Conservation (phyloP, 2,888 invertebrate genomes). For the Drosophila paramelanica region DNA sequence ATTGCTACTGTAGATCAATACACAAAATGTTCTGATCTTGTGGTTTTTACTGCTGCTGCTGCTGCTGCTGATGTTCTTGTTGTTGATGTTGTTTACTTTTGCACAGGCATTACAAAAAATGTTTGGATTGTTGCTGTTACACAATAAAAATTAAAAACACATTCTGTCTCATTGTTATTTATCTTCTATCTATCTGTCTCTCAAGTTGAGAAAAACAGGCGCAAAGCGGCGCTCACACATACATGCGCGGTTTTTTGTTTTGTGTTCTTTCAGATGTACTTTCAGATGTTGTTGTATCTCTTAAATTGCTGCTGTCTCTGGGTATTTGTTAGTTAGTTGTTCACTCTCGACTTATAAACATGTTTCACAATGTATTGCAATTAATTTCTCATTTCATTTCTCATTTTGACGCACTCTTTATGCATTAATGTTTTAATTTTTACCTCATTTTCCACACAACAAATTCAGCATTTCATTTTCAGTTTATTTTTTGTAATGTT, state of each 20-base stretch:
- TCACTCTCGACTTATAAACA: conserved; percentile 79
- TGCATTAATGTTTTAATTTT: conserved; percentile 67
- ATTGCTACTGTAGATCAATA: conserved; percentile 62
- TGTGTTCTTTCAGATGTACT: conserved; percentile 28
- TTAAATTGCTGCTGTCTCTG: conserved; percentile 39
- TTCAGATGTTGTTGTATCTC: conserved; percentile 35
- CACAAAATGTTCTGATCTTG: conserved; percentile 50
- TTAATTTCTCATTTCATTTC: conserved; percentile 78
- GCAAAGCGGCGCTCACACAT: conserved; percentile 79
- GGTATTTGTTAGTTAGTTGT: conserved; percentile 43
- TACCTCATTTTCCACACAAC: conserved; percentile 86
- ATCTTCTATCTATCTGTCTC: conserved; percentile 25
- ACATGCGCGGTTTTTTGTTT: conserved; percentile 62
- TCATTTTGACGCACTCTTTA: conserved; percentile 64
- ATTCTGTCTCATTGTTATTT: conserved; percentile 45
- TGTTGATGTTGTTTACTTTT: conserved; percentile 37
- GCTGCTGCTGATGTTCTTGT: conserved; percentile 23
- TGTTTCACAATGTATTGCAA: conserved; percentile 85
- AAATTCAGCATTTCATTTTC: conserved; percentile 77
- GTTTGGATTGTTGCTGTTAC: conserved; percentile 50
- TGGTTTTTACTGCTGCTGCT: conserved; percentile 31
- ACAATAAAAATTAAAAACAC: conserved; percentile 72
- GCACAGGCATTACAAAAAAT: conserved; percentile 52
- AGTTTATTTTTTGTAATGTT: conserved; percentile 41
- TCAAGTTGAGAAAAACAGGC: conserved; percentile 47